Evolutionary conservation across 2,113 vertebrate genomes (phyloP), one percentile per base, ranked within the genome.

Genomic region (Gnathonemus longibarbis): DNA sequence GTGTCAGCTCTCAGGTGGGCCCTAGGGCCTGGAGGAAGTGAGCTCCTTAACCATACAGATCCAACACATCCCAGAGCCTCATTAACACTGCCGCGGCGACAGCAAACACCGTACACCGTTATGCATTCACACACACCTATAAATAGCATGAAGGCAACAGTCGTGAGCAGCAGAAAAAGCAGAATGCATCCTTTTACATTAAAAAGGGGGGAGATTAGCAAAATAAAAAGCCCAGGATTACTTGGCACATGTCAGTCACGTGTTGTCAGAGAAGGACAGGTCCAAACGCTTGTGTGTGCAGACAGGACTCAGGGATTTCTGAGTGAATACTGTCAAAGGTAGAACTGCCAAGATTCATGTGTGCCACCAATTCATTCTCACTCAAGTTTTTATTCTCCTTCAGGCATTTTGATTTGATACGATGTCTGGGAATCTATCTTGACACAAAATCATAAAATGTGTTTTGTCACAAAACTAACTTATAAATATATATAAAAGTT

Each of bases 401-500:
- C 77, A 84, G 80, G 89, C 89, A 85, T 85, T 27, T 42, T 27
- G 66, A 87, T 84, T 58, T 80, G 90, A 90, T 70, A 80, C 31
- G 86, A 87, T 39, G 45, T 56, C 46, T 74, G 84, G 53, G 90
- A 88, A 84, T 35, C 58, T 35, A 83, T 27, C 50, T 52, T 80
- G 87, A 88, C 87, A 83, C 70, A 53, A 77, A 87, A 88, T 58
- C 87, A 15, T 80, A 88, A 84, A 90, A 88, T 83, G 70, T 90
- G 74, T 89, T 90, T 88, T 90, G 70, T 90, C 86, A 90, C 90
- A 90, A 90, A 90, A 90, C 85, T 88, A 90, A 90, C 70, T 88
- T 88, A 90, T 90, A 90, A 90, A 88, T 88, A 90, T 90, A 90
- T 90, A 90, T 90, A 88, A 90, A 90, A 90, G 86, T 90, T 88